These are phyloP conservation scores for Paratilapia polleni DNA, from an alignment of 2,113 vertebrate species.

Conservation along the genomic window DNA sequence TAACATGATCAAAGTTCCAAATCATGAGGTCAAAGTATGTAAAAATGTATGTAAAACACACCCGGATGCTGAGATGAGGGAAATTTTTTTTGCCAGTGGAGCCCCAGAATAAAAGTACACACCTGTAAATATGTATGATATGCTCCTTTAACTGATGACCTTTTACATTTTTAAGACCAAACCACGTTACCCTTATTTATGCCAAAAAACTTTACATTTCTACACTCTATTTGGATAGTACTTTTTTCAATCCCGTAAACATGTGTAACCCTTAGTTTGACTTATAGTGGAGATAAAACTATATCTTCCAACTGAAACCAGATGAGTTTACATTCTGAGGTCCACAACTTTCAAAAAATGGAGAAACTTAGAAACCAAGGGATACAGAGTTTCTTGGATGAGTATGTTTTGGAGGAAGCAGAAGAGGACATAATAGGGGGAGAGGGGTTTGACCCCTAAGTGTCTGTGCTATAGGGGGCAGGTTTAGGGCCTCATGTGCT, in stretches of 20 bases:
- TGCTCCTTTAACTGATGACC: background rate
- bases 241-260: rapidly evolving
- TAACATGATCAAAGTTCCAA: background rate
- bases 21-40: background rate
- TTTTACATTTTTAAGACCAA: background rate
- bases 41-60: too few relatives aligned
- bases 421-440: background rate
- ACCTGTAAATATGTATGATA: background rate
- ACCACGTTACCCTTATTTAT: background rate
- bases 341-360: background rate
- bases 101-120: background rate
- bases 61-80: background rate
- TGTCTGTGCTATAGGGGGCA: background rate
- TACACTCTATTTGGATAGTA: background rate
- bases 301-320: background rate
- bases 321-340: constrained; percentile 4
- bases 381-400: background rate
- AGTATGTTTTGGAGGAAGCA: background rate
- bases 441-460: background rate
- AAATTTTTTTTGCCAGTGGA: background rate
- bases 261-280: rapidly evolving
- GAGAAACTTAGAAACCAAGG: background rate
- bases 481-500: background rate
- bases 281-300: background rate
- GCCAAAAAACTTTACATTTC: background rate